Evolutionary conservation across 2,888 invertebrate species (phyloP), one percentile per base, ranked within the genome.

Genomic region (Trichogramma dendrolimi): DNA sequence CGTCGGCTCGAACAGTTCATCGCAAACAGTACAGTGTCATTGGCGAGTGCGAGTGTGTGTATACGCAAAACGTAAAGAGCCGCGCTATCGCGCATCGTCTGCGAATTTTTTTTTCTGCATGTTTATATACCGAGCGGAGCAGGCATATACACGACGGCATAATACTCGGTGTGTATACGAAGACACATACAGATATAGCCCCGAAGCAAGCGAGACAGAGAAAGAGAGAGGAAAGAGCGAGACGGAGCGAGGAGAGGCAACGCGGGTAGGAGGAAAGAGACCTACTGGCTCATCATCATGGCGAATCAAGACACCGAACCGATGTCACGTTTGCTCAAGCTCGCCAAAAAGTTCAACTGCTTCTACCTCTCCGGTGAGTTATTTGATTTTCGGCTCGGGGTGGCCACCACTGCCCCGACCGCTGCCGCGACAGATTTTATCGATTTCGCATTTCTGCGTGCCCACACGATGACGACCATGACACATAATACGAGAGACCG

Each of bases 331-430:
- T 83, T 92, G 75, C 81, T 91, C 75, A 88, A 88, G 82, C 84
- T 92, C 79, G 92, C 92, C 65, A 87, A 89, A 79, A 91, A 90
- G 84, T 92, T 92, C 82, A 93, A 93, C 82, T 90, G 90, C 83
- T 93, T 93, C 81, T 92, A 92, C 81, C 81, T 93, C 82, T 86
- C 89, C 84, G 92, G 92, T 92, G 81, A 83, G 81, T 76, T 6
- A 3, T 41, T 51, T n/a, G 4, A 48, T 14, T 48, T 48, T 11
- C 11, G 6, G 5, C 48, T 48, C 11, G 11, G 11, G 11, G 11
- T 4, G 1, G 11, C 5, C 27, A 48, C 48, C 10, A 1, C 11
- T 8, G 47, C 8, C 5, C 10, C 10, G 11, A 47, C 6, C 6
- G 48, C 4, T n/a, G 6, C 5, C 27, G 14, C 6, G 48, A 48